These are phyloP conservation scores for Leptinotarsa tumamoca DNA, from an alignment of 2,888 invertebrate genomes.

Conservation along the genomic window DNA sequence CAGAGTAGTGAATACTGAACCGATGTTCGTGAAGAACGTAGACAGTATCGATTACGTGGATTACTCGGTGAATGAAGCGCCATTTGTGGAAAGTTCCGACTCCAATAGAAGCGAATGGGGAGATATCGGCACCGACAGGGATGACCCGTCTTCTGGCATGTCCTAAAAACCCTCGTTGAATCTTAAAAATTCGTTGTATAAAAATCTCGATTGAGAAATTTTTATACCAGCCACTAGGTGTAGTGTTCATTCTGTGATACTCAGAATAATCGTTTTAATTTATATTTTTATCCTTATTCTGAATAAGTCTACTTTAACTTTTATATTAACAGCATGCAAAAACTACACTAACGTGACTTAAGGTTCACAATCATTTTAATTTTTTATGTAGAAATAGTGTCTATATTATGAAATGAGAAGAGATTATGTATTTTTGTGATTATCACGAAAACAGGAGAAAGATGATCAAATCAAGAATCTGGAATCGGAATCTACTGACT, in stretches of 20 bases:
- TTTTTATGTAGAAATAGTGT: conserved; percentile 26
- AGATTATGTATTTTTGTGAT: not conserved
- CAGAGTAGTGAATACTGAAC: conserved; percentile 65
- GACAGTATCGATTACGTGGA: conserved; percentile 56
- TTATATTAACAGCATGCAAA: conserved; percentile 47
- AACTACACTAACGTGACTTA: conserved; percentile 54
- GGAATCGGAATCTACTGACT: not conserved
- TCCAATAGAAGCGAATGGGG: conserved; percentile 46
- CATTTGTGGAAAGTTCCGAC: conserved; percentile 43
- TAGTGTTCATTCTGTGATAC: conserved; percentile 68
- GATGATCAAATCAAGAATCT: not conserved
- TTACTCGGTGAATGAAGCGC: conserved; percentile 43
- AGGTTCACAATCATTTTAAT: conserved; percentile 54
- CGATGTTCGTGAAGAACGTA: conserved; percentile 64
- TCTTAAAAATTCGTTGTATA: conserved; percentile 37
- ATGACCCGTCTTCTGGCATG: conserved; percentile 68
- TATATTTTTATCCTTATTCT: conserved; percentile 56
- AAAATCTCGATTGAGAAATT: conserved; percentile 60
- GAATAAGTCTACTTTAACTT: conserved; percentile 40
- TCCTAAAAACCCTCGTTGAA: conserved; percentile 58
- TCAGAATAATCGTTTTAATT: conserved; percentile 64
- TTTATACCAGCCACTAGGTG: conserved; percentile 67
- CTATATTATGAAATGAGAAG: conserved; percentile 1
- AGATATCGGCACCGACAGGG: conserved; percentile 60
- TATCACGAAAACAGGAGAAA: not conserved